These are phyloP conservation scores for Peromyscus maniculatus DNA, from an alignment of 2,113 vertebrate genomes.

Conservation along the genomic window DNA sequence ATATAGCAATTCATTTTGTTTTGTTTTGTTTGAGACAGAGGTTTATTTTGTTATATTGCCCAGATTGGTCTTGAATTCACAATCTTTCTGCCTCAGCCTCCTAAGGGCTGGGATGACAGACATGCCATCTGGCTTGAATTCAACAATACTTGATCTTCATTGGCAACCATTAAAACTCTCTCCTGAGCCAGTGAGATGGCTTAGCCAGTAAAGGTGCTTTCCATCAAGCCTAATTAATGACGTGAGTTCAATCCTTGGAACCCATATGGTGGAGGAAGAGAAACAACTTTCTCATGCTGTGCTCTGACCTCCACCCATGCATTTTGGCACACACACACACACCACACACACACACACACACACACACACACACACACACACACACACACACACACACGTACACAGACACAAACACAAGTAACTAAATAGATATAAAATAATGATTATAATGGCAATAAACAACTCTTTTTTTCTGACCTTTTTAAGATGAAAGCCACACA, in stretches of 20 bases:
- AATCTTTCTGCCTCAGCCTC: not conserved
- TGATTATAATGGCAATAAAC: not conserved
- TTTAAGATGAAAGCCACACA: not conserved
- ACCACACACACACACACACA: not conserved
- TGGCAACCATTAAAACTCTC: constrained; percentile 48
- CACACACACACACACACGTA: not conserved
- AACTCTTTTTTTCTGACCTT: constrained; percentile 2
- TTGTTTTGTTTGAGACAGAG: not conserved
- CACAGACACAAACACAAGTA: not conserved
- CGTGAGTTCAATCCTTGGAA: not conserved
- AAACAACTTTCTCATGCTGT: not conserved
- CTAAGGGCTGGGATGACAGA: not conserved
- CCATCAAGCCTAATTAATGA: not conserved
- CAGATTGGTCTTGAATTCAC: not conserved
- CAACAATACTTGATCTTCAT: constrained; percentile 52
- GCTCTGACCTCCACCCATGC: not conserved
- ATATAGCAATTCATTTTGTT: not conserved
- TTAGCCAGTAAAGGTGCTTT: not conserved
- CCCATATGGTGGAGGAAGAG: too few relatives aligned
- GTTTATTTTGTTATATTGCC: not conserved
- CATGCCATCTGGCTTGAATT: not conserved
- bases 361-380: not conserved
- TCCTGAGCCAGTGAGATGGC: not conserved
- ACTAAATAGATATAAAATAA: not conserved
- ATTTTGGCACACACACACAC: not conserved